These are phyloP conservation scores for Sphyrna mokarran DNA, from an alignment of 2,113 vertebrate genomes.

Conservation along the genomic window DNA sequence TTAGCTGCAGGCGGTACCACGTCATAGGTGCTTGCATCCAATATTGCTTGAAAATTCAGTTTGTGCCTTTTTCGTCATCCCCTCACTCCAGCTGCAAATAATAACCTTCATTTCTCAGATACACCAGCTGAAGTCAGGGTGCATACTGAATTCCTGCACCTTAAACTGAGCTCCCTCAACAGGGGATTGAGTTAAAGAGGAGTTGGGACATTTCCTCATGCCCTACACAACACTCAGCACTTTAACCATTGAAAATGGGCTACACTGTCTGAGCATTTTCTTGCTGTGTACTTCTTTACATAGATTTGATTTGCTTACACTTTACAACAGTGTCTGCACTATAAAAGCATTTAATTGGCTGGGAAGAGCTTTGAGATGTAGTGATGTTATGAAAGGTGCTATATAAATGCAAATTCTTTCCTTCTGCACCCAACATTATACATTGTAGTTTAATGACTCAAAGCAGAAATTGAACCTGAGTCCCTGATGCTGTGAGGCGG, in stretches of 20 bases:
- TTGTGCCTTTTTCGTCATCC: background rate
- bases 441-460: background rate
- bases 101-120: background rate
- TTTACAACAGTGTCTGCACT: background rate
- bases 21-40: background rate
- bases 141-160: background rate
- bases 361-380: background rate
- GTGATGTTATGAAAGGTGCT: background rate
- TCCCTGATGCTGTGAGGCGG: too few relatives aligned
- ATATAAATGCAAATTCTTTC: background rate
- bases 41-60: background rate
- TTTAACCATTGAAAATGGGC: background rate
- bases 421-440: background rate
- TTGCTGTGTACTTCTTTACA: background rate
- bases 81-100: background rate
- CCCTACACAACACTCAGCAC: background rate
- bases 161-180: background rate
- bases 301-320: background rate
- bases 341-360: background rate
- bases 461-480: too few relatives aligned
- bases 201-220: background rate
- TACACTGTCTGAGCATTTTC: background rate
- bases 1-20: background rate
- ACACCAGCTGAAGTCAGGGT: background rate
- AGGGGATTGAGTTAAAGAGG: background rate